Percentiles rank a stretch among this genome's conserved stretches.
Evolutionary conservation across 53 echinoderm and acorn worm genomes (phyloP).

Genomic region (Crossaster papposus): DNA sequence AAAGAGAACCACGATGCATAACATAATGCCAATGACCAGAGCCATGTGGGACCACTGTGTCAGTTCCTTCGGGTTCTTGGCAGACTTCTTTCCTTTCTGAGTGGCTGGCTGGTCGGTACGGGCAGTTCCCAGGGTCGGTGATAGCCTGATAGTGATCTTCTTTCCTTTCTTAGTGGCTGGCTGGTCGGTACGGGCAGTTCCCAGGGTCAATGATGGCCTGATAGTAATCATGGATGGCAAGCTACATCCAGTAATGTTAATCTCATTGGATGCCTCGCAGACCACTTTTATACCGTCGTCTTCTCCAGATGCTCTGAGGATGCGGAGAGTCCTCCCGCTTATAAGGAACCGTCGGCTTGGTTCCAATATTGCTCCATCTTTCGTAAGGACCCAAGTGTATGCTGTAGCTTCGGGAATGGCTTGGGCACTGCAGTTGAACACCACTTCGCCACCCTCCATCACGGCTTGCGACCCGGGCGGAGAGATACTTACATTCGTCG

Average conservation of each 20-base stretch:
- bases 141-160: no score
- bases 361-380: background rate
- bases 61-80: background rate
- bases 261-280: slow-evolving; percentile 24
- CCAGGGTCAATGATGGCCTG: background rate
- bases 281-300: background rate
- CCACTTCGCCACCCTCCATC: slow-evolving; percentile 15
- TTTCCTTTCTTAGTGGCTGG: background rate
- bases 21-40: slow-evolving; percentile 49
- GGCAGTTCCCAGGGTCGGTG: background rate
- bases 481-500: slow-evolving; percentile 38
- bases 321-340: slow-evolving; percentile 7
- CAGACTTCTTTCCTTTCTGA: background rate
- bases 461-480: background rate
- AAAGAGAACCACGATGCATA: slow-evolving; percentile 41
- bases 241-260: slow-evolving; percentile 31
- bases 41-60: slow-evolving; percentile 23
- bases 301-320: background rate
- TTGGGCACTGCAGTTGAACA: slow-evolving; percentile 3
- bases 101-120: background rate
- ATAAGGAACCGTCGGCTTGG: background rate
- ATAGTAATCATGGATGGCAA: background rate
- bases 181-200: background rate
- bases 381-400: slow-evolving; percentile 23
- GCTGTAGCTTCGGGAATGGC: slow-evolving; percentile 31